A percentile compares a stretch with the other conserved stretches of the same genome.
These are phyloP conservation scores for Planiliza haematocheilus DNA, from an alignment of 2,113 vertebrate genomes.

Conservation along the genomic window DNA sequence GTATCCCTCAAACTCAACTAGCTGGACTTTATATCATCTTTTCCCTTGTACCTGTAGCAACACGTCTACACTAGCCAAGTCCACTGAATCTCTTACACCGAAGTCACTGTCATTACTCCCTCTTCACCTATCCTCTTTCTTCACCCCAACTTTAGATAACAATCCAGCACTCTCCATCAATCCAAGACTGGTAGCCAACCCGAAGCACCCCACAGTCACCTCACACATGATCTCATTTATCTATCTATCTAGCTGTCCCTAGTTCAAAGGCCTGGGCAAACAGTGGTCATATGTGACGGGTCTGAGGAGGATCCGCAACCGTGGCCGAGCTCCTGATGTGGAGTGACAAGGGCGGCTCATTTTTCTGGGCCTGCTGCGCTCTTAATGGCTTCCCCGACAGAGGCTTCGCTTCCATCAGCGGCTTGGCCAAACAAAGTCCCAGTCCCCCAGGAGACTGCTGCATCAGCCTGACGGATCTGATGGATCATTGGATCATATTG, in stretches of 20 bases:
- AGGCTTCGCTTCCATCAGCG: slow-evolving; percentile 79
- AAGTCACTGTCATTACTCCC: slow-evolving; percentile 42
- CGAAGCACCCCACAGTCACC: slow-evolving; percentile 53
- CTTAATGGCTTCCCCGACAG: slow-evolving; percentile 82
- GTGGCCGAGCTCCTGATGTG: slow-evolving; percentile 73
- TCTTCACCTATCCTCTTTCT: slow-evolving; percentile 50
- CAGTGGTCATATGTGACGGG: slow-evolving; percentile 69
- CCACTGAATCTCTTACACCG: slow-evolving; percentile 4
- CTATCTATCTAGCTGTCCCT: slow-evolving; percentile 56
- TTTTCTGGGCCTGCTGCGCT: slow-evolving; percentile 77
- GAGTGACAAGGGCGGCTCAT: slow-evolving; percentile 80
- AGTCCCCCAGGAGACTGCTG: slow-evolving; percentile 70
- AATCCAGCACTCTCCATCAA: slow-evolving; percentile 60
- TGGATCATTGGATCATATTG: slow-evolving; percentile 72
- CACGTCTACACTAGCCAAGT: not conserved
- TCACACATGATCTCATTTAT: slow-evolving; percentile 72
- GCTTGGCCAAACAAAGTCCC: slow-evolving; percentile 77
- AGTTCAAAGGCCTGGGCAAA: slow-evolving; percentile 76
- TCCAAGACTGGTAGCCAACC: slow-evolving; percentile 55
- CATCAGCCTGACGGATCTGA: slow-evolving; percentile 70
- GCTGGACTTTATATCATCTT: not conserved
- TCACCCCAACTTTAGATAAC: slow-evolving; percentile 75
- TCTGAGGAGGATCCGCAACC: slow-evolving; percentile 62
- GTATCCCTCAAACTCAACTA: no score
- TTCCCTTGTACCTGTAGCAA: not conserved